Evolutionary conservation across 2,113 vertebrate genomes (phyloP).

Genomic region (Phaethornis superciliosus): DNA sequence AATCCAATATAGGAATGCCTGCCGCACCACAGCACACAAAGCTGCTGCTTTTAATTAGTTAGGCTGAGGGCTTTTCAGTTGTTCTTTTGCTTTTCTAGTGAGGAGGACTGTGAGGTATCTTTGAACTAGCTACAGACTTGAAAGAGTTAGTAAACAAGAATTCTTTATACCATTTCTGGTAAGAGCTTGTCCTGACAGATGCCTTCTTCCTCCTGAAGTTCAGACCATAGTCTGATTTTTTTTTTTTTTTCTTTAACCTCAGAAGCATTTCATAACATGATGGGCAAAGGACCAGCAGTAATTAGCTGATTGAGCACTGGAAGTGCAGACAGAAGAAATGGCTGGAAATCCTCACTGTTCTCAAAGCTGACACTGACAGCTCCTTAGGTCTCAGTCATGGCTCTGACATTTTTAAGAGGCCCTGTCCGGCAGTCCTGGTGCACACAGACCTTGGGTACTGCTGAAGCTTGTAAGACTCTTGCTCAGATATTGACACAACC

Average conservation of each 20-base stretch:
- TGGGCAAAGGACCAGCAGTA: slow-evolving; percentile 43
- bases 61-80: neutral
- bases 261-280: slow-evolving; percentile 41
- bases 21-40: neutral
- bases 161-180: slow-evolving; percentile 50
- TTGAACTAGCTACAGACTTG: slow-evolving; percentile 59
- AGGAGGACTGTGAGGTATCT: slow-evolving; percentile 16
- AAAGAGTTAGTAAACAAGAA: slow-evolving; percentile 67
- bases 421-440: neutral
- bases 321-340: neutral
- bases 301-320: slow-evolving; percentile 1
- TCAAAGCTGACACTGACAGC: neutral
- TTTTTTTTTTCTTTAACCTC: slow-evolving; percentile 18
- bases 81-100: neutral
- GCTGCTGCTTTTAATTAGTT: slow-evolving; percentile 41
- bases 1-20: neutral
- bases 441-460: neutral
- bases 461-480: neutral
- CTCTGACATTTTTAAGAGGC: neutral
- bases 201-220: slow-evolving; percentile 49
- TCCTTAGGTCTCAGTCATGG: neutral
- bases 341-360: neutral
- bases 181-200: slow-evolving; percentile 64
- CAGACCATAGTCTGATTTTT: slow-evolving; percentile 48
- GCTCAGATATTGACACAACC: neutral